Evolutionary conservation across 1,140 invertebrate genomes (phyloP), one percentile per base, ranked within the genome.

Genomic region (Platyscapa corneri): DNA sequence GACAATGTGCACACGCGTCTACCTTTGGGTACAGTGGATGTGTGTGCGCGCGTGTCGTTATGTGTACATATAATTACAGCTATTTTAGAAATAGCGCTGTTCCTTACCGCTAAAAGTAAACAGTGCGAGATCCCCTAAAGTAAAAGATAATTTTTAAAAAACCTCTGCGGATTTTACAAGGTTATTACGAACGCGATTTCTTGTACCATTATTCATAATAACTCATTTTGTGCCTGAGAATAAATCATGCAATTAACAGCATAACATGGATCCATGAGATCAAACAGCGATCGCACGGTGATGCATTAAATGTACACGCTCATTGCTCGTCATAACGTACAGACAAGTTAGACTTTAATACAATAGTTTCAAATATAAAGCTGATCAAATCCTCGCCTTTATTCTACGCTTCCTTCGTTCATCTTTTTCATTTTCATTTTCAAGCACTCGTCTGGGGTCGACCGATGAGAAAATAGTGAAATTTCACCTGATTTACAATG

Each of bases 81-180:
- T 75, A 85, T 75, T 64, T 79, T 34, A 20, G 34, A 79, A 84
- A 79, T 79, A 79, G 83, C 64, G 30, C 42, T 32, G n/a, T 30
- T 65, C 64, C 27, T 78, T 60, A 60, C 46, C 30, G 64, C 30
- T 53, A 76, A 83, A 64, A 83, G 16, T 64, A 84, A 79, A 78
- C 37, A 56, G 76, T 76, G 74, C 64, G 34, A 77, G n/a, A 79
- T 79, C 49, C 75, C 75, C 46, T 84, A 70, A 70, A 84, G 12
- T 77, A 83, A 83, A 83, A 20, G 82, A 76, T 83, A 64, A 18
- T 74, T 72, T 75, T 65, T 76, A 76, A 42, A 83, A 83, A 76
- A 83, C 14, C 72, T 76, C 30, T 60, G 14, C 74, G 27, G 16
- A 64, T 83, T 37, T 64, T 64, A 67, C 37, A 80, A 65, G 56